These are phyloP conservation scores for Osmoderma eremita DNA, from an alignment of 2,888 invertebrate species.

Conservation along the genomic window DNA sequence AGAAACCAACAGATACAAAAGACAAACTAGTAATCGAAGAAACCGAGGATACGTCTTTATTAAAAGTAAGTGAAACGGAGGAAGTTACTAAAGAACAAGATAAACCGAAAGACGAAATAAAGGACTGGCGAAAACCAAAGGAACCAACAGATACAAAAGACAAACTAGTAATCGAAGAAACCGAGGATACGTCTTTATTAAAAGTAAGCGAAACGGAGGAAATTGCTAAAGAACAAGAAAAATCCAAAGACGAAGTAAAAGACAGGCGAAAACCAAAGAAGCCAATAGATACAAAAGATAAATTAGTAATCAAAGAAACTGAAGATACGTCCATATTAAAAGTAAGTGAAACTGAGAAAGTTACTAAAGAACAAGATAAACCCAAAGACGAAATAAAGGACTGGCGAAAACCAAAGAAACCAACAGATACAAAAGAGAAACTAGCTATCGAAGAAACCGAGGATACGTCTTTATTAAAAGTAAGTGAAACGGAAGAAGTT, in stretches of 20 bases:
- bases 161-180: conserved; percentile 28
- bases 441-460: conserved; percentile 44
- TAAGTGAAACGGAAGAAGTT: conserved; percentile 53
- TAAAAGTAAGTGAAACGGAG: conserved; percentile 35
- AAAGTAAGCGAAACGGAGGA: conserved; percentile 49
- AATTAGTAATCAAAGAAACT: conserved; percentile 31
- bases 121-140: conserved; percentile 11
- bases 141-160: neutral
- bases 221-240: conserved; percentile 50
- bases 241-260: conserved; percentile 38
- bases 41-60: neutral
- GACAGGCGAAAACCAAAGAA: conserved; percentile 19
- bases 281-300: no score
- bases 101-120: conserved; percentile 30
- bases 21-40: no score
- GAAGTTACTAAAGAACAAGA: conserved; percentile 10
- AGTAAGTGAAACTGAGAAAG: conserved; percentile 50
- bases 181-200: conserved; percentile 10
- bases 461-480: conserved; percentile 57
- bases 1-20: no score
- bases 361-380: conserved; percentile 48
- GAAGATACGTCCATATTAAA: conserved; percentile 12
- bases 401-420: conserved; percentile 35
- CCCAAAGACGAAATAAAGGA: conserved; percentile 37
- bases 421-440: conserved; percentile 39